Base-by-base conservation (phyloP, 2,797 vertebrate genomes). In the Anguilla megastoma region DNA sequence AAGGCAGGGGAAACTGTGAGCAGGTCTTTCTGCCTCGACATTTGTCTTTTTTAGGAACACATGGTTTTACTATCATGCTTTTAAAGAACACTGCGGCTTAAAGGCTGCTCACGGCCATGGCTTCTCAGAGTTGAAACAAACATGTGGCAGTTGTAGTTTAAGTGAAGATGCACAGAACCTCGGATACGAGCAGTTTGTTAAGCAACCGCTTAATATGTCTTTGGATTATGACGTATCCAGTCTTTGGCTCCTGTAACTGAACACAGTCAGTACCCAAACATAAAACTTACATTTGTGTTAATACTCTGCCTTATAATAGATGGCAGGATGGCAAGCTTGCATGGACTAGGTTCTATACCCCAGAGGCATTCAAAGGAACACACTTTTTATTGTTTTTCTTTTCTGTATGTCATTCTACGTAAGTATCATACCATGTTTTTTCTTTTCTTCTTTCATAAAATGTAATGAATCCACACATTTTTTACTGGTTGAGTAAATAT, bases 81-180 rank as follows among this genome's bases (percentile, higher is more conserved):
- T 69, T 58, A 58, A 58, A 36, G 27, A 60, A n/a, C 8, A 58
- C 36, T 5, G 16, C 1, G 24, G 79, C 24, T 2, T n/a, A 9
- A 2, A 27, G 79, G 41, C 50, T 3, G 33, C n/a, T n/a, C 56
- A 52, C 52, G 45, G 80, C 80, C 45, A 52, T 1, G 48, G 41
- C 48, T 24, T 83, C 45, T n/a, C 24, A 83, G 2, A 52, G 80
- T 52, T 50, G 48, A 83, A 50, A 87, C n/a, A 69, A 87, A 45
- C 52, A n/a, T 41, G 71, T 80, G 76, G 33, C 14, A 24, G 10
- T 82, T 24, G 24, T 41, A 50, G 30, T 86, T 74, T 48, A 87
- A 87, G 45, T 30, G 41, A n/a, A 56, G 56, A 83, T 56, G 27
- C 9, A 41, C 33, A 58, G 21, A 24, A 41, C 9, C 14, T 74